phyloP scores from a whole-genome alignment of 1,140 invertebrate genomes.

The Drosophila takahashii region DNA sequence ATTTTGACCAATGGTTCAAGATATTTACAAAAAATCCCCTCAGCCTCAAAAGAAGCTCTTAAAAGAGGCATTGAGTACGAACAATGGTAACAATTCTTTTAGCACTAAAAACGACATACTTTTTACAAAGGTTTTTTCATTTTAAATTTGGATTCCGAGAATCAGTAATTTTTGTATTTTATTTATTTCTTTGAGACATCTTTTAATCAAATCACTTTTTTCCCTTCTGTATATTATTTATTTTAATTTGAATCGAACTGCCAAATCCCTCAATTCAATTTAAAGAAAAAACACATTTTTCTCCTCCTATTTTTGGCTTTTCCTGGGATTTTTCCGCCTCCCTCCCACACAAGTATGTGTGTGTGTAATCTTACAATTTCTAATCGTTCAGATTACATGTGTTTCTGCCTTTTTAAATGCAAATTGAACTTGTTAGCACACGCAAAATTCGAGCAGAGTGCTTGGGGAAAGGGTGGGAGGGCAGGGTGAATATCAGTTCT shows the following conservation, averaged over 20 bases:
- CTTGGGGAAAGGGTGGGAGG: conserved; percentile 11
- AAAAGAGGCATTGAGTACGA: no score
- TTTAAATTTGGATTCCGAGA: no score
- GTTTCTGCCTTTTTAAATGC: conserved; percentile 80
- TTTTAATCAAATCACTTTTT: neutral
- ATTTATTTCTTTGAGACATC: neutral
- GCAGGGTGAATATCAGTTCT: conserved; percentile 11
- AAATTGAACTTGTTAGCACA: conserved; percentile 79
- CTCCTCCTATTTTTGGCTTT: conserved; percentile 4
- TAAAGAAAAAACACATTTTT: neutral
- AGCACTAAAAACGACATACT: no score
- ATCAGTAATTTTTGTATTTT: neutral
- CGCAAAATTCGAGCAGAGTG: conserved; percentile 41
- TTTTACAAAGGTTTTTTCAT: no score
- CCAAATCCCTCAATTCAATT: conserved; percentile 11
- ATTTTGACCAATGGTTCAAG: no score
- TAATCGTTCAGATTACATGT: conserved; percentile 81
- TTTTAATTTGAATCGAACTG: conserved; percentile 13
- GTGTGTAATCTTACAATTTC: conserved; percentile 68
- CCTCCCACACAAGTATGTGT: conserved; percentile 1
- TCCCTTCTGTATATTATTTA: neutral
- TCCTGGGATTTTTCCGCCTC: conserved; percentile 4
- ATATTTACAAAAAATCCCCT: no score
- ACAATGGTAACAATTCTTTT: no score
- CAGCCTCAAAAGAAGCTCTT: no score